Evolutionary conservation across 2,888 invertebrate genomes (phyloP), one percentile per base, ranked within the genome.

Genomic region (Drosophila lutescens): DNA sequence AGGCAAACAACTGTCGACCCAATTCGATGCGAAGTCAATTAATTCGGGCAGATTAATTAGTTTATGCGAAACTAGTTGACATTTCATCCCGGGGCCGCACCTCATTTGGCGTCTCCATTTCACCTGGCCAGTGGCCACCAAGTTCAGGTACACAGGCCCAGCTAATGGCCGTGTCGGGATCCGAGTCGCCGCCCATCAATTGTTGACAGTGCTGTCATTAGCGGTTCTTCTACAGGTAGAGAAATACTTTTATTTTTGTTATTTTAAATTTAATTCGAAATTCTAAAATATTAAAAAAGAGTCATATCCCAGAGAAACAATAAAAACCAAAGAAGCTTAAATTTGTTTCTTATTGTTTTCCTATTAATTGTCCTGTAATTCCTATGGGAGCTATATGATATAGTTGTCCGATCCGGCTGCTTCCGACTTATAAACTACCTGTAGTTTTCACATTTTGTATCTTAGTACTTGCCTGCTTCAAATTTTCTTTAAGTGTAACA

Each of bases 31-130:
- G 77, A 79, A 88, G 81, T 84, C 84, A 84, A 84, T 84, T 84
- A 84, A 86, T 84, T 86, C 62, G 59, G 65, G 79, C 88, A 80
- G 84, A 85, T 85, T 85, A 85, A 85, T 88, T 85, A 84, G 80
- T 78, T 77, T 74, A 78, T 73, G 74, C 73, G 54, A 72, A 80
- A 78, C 79, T 77, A 79, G 82, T 79, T 79, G 85, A 78, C 79
- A 73, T 76, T 72, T 69, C 61, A 63, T 71, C 56, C 73, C 20
- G 20, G 43, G 49, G 86, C 83, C 88, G 76, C 86, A 67, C 83
- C 88, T 76, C 86, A 59, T 67, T 68, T 46, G 51, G 69, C 57
- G 74, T 82, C 78, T 86, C 74, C 58, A 75, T 87, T 77, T 51
- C 5, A 36, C 54, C 53, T 43, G 43, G 20, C 20, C 43, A 43